These are phyloP conservation scores for Epinephelus malabaricus DNA, from an alignment of 2,797 vertebrate genomes.

Conservation along the genomic window DNA sequence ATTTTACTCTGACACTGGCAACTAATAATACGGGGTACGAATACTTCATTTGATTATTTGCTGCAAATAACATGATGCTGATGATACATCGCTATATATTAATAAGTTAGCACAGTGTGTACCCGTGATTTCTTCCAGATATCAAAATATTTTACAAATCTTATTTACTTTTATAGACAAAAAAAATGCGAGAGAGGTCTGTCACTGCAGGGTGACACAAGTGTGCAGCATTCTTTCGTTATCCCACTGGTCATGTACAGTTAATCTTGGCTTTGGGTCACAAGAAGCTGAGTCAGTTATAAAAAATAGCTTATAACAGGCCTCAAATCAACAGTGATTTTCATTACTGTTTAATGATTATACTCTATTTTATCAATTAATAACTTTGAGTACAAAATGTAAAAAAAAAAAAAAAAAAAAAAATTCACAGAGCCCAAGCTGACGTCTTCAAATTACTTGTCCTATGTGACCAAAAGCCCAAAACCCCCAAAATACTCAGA, in stretches of 20 bases:
- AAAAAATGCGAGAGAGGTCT: constrained; percentile 33
- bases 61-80: neutral
- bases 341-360: neutral
- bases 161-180: neutral
- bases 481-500: neutral
- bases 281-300: constrained; percentile 60
- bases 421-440: neutral
- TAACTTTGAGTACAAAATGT: neutral
- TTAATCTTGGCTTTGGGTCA: constrained; percentile 56
- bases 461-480: neutral
- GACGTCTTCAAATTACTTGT: neutral
- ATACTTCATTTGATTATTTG: neutral
- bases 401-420: no score
- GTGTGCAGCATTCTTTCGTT: constrained; percentile 37
- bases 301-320: constrained; percentile 53
- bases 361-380: neutral
- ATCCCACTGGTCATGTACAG: constrained; percentile 38
- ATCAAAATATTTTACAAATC: neutral
- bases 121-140: constrained; percentile 6
- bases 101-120: neutral
- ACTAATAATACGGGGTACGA: neutral
- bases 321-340: neutral
- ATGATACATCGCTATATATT: neutral
- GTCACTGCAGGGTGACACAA: constrained; percentile 53
- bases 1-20: constrained; percentile 9